A percentile compares a stretch with the other conserved stretches of the same genome.
Evolutionary conservation across 1,140 invertebrate species (phyloP).

Genomic region (Dermatophagoides farinae): DNA sequence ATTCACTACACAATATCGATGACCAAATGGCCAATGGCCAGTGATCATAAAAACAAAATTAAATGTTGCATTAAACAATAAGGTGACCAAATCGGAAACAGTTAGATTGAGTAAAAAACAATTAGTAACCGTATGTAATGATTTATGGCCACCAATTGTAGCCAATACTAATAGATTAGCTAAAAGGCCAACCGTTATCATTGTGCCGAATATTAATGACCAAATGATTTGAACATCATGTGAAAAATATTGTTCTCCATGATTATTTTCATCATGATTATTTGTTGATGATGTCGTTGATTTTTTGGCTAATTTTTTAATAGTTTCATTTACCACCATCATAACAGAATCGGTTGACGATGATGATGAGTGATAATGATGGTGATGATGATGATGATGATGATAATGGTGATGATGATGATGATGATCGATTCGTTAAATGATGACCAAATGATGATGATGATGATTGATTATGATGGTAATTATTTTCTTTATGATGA

Average conservation of each 20-base stretch:
- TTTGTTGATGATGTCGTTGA: no score
- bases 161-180: conserved; percentile 86
- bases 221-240: conserved; percentile 67
- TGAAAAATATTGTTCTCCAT: conserved; percentile 23
- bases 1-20: conserved; percentile 76
- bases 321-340: no score
- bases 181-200: conserved; percentile 73
- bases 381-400: no score
- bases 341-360: no score
- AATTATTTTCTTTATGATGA: no score
- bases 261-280: no score
- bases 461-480: no score
- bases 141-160: conserved; percentile 56
- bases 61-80: conserved; percentile 74
- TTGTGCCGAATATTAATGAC: conserved; percentile 56
- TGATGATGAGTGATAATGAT: no score
- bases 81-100: conserved; percentile 72
- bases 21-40: conserved; percentile 78
- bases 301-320: no score
- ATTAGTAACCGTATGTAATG: conserved; percentile 86
- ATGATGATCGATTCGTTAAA: no score
- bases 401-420: no score
- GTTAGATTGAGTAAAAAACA: conserved; percentile 88
- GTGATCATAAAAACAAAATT: conserved; percentile 82
- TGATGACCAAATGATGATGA: no score